Base-by-base conservation (phyloP, 2,797 vertebrate genomes). In the Thripadectes ignobilis region DNA sequence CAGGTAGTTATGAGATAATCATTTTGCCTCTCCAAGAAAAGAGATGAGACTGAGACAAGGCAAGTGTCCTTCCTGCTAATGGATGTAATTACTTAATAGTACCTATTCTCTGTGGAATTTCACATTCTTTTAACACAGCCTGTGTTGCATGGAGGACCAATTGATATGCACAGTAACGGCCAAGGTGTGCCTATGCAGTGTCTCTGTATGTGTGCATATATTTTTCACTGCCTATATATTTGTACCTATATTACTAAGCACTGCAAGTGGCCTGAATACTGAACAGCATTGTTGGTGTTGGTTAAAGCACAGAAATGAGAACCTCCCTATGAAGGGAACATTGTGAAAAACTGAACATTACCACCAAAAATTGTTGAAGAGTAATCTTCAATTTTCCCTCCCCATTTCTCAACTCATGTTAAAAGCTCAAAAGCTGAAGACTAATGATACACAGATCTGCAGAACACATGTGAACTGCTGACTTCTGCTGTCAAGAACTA, bases 1-100 rank as follows among this genome's bases (percentile, higher is more conserved):
- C 81, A 91, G 81, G 72, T 69, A 71, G 74, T 57, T 91, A 21
- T 20, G 74, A 91, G 77, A 92, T 30, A 74, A 93, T 90, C 2
- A 45, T 80, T 81, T 48, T 78, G 51, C 62, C 55, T 65, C 82
- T 72, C 43, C 38, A 52, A 41, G 63, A 92, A 88, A 69, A 92
- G 0, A 21, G 45, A 46, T 39, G 23, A 87, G 80, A n/a, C 90
- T 20, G 43, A 89, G 68, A 77, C 88, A 78, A 88, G 65, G 41
- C 43, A 32, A 79, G 32, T 7, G 71, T 62, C 77, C 85, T 82
- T 91, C 77, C 48, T 7, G 8, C 34, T 76, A 85, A 95, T 90
- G 54, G 62, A 7, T 49, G 66, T 57, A 92, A 96, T 89, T 89
- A 73, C 54, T 57, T 43, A 68, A 55, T 12, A 36, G 69, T 5